phyloP scores from a whole-genome alignment of 2,797 vertebrate genomes.

The Galaxias olidus region DNA sequence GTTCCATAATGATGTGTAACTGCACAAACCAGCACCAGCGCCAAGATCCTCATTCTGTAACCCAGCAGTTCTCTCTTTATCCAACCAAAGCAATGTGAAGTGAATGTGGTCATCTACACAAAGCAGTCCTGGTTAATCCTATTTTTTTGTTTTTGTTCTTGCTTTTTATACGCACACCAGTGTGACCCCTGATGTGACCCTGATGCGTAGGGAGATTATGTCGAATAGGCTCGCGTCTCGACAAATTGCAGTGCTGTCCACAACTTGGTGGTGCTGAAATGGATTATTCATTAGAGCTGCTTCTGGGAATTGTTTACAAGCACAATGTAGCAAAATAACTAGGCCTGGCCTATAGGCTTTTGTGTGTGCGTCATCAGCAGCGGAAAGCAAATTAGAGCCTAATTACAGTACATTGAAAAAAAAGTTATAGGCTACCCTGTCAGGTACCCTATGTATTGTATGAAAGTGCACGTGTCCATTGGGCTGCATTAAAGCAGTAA shows the following conservation, averaged over 20 bases:
- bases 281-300: constrained; percentile 49
- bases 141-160: not conserved
- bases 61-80: not conserved
- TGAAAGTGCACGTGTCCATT: too few relatives aligned
- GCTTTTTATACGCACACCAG: constrained; percentile 50
- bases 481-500: too few relatives aligned
- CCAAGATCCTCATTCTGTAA: constrained; percentile 55
- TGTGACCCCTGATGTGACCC: constrained; percentile 40
- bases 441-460: too few relatives aligned
- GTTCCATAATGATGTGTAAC: constrained; percentile 50
- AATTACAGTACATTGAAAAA: too few relatives aligned
- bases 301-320: constrained; percentile 57
- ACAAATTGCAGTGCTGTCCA: constrained; percentile 43
- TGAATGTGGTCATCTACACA: not conserved
- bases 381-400: too few relatives aligned
- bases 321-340: too few relatives aligned
- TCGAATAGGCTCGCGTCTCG: constrained; percentile 47
- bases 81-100: not conserved
- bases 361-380: too few relatives aligned
- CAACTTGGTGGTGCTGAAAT: constrained; percentile 34
- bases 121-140: not conserved
- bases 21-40: constrained; percentile 58
- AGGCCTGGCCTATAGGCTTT: too few relatives aligned
- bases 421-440: too few relatives aligned
- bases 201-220: constrained; percentile 8